Percentiles rank a stretch among this genome's conserved stretches.
Evolutionary conservation across 2,113 vertebrate genomes (phyloP).

Genomic region (Cebus imitator): DNA sequence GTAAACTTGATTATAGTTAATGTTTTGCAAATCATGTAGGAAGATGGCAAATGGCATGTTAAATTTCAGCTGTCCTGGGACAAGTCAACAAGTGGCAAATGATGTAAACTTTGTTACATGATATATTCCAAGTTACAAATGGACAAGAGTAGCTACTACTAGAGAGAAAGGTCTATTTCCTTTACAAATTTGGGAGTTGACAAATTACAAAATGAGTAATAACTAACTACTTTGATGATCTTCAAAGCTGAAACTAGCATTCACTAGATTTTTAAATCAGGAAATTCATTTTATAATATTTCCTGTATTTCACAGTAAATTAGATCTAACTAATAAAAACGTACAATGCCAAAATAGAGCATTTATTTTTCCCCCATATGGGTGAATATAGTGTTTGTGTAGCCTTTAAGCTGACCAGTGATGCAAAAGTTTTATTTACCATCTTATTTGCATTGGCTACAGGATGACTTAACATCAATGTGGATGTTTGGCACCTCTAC

Average conservation of each 20-base stretch:
- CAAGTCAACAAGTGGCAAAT: background rate
- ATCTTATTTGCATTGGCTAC: background rate
- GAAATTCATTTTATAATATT: background rate
- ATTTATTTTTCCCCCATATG: background rate
- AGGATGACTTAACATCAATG: background rate
- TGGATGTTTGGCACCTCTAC: background rate
- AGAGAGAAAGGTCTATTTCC: background rate
- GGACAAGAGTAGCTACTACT: background rate
- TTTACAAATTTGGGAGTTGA: background rate
- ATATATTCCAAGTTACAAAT: background rate
- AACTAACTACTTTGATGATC: background rate
- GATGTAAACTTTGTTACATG: background rate
- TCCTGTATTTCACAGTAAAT: background rate
- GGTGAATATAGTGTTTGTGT: background rate
- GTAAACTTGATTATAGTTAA: background rate
- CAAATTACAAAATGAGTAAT: background rate
- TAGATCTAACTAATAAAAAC: background rate
- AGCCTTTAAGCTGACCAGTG: background rate
- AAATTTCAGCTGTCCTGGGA: background rate
- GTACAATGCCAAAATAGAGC: background rate
- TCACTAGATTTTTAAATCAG: background rate
- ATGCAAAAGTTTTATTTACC: background rate
- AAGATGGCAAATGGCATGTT: background rate
- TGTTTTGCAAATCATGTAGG: background rate
- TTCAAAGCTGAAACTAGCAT: background rate